Evolutionary conservation across 2,113 vertebrate genomes (phyloP).

Genomic region (Protobothrops mucrosquamatus): DNA sequence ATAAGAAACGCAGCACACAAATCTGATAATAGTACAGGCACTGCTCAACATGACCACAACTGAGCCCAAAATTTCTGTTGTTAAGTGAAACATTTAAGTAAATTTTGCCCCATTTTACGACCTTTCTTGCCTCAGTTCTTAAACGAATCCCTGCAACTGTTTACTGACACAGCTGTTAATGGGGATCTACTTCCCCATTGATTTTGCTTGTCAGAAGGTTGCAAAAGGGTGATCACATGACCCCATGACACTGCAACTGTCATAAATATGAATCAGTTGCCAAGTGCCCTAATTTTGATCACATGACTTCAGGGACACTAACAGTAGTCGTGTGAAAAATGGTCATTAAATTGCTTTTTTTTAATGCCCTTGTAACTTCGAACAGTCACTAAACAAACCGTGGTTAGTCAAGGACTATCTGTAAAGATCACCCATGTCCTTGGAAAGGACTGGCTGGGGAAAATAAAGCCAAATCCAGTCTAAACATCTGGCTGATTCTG

Average conservation of each 20-base stretch:
- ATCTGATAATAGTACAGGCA: neutral
- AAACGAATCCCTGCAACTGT: neutral
- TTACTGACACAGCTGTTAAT: neutral
- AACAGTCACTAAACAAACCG: neutral
- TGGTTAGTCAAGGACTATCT: neutral
- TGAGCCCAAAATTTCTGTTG: neutral
- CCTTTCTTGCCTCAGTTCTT: neutral
- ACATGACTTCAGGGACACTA: neutral
- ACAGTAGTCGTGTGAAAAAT: neutral
- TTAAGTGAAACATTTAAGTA: neutral
- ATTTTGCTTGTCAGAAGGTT: neutral
- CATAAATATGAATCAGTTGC: neutral
- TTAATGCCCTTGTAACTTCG: neutral
- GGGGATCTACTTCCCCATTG: neutral
- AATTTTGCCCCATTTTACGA: neutral
- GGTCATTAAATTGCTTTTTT: neutral
- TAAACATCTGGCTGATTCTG: neutral
- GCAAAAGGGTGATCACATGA: neutral
- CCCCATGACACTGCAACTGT: neutral
- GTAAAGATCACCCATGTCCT: neutral
- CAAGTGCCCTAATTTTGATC: neutral
- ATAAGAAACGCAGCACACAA: neutral
- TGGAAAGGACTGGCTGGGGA: neutral
- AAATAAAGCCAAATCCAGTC: neutral
- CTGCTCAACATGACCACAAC: neutral